phyloP scores from a whole-genome alignment of 1,140 invertebrate genomes.

The Meloidogyne floridensis region DNA sequence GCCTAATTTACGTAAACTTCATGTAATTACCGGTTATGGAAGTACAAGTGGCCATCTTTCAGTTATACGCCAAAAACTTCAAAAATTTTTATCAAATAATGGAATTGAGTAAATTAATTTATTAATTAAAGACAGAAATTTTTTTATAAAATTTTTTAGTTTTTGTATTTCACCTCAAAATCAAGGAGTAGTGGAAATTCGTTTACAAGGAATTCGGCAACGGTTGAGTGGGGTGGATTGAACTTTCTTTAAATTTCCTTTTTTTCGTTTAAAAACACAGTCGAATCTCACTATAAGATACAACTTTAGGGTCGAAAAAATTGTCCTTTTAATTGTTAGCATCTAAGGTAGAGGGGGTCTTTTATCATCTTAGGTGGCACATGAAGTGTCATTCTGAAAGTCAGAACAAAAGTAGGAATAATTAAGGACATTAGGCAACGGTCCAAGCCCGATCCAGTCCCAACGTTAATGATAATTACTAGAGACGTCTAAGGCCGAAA shows the following conservation, averaged over 20 bases:
- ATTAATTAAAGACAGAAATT: neutral
- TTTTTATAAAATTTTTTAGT: conserved; percentile 3
- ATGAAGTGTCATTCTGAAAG: too few relatives aligned
- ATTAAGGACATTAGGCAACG: too few relatives aligned
- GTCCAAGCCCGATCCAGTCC: too few relatives aligned
- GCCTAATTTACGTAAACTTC: neutral
- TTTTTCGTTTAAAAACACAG: too few relatives aligned
- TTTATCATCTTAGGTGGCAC: too few relatives aligned
- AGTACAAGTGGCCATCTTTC: neutral
- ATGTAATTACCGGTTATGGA: neutral
- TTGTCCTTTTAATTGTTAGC: too few relatives aligned
- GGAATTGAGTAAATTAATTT: neutral
- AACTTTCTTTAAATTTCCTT: neutral
- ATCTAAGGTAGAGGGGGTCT: too few relatives aligned
- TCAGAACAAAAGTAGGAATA: too few relatives aligned
- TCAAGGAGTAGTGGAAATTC: neutral
- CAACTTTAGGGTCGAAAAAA: too few relatives aligned
- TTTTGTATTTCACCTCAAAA: neutral
- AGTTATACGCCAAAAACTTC: neutral
- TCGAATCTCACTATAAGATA: too few relatives aligned
- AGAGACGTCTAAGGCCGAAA: too few relatives aligned
- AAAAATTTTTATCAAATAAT: neutral
- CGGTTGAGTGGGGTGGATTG: neutral
- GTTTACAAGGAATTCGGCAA: neutral
- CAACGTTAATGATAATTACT: too few relatives aligned